A percentile compares a stretch with the other conserved stretches of the same genome.
Evolutionary conservation across 2,113 vertebrate genomes (phyloP).

Genomic region (Sinocyclocheilus anshuiensis): DNA sequence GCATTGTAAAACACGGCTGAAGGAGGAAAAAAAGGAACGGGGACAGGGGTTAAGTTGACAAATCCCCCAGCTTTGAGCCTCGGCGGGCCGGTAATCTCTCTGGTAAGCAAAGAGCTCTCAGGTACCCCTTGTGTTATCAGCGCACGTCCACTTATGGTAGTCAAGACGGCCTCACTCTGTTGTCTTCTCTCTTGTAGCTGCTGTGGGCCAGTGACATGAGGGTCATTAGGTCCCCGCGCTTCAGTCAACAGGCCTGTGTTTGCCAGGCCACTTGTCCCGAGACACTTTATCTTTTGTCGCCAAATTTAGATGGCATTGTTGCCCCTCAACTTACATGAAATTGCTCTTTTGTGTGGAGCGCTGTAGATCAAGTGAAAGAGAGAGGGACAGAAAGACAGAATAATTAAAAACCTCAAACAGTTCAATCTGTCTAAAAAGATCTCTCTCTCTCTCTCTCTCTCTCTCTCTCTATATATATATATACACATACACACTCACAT

Average conservation of each 20-base stretch:
- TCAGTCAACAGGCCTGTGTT: slow-evolving; percentile 66
- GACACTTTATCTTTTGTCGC: slow-evolving; percentile 73
- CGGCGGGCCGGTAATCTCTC: slow-evolving; percentile 40
- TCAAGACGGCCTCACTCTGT: slow-evolving; percentile 62
- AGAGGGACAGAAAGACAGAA: not conserved
- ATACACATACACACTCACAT: not conserved
- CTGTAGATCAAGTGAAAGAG: not conserved
- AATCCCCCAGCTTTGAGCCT: slow-evolving; percentile 54
- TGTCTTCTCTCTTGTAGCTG: slow-evolving; percentile 63
- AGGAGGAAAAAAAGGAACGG: slow-evolving; percentile 35
- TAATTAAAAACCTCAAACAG: not conserved
- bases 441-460: not conserved
- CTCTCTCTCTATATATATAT: not conserved
- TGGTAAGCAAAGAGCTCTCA: slow-evolving; percentile 69
- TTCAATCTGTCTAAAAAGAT: not conserved
- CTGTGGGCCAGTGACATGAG: slow-evolving; percentile 67
- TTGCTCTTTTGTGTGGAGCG: slow-evolving; percentile 28
- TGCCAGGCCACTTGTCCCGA: slow-evolving; percentile 70
- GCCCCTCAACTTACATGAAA: slow-evolving; percentile 23
- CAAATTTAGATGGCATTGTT: slow-evolving; percentile 46
- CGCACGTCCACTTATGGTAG: slow-evolving; percentile 72
- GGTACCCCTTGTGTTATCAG: slow-evolving; percentile 71
- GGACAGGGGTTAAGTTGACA: slow-evolving; percentile 58
- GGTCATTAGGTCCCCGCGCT: slow-evolving; percentile 73
- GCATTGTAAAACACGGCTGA: slow-evolving; percentile 65